Percentiles rank a stretch among this genome's conserved stretches.
phyloP scores from a whole-genome alignment of 1,140 invertebrate species.

The Papilio machaon region DNA sequence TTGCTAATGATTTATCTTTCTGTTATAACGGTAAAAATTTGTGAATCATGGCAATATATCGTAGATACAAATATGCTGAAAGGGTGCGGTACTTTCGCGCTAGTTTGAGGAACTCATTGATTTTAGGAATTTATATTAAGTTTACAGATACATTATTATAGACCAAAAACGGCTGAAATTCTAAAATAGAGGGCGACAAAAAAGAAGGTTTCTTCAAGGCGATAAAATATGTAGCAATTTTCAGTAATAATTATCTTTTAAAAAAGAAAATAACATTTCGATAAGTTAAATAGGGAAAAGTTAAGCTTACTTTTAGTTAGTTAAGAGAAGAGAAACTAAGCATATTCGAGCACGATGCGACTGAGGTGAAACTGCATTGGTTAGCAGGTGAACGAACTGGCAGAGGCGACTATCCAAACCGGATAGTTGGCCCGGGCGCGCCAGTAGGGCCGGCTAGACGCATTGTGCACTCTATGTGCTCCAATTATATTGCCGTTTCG shows the following conservation, averaged over 20 bases:
- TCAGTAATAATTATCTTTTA: too few relatives aligned
- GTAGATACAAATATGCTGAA: background rate
- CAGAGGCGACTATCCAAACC: slow-evolving; percentile 65
- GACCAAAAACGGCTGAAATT: too few relatives aligned
- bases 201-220: background rate
- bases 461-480: slow-evolving; percentile 29
- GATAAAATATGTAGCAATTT: too few relatives aligned
- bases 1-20: background rate
- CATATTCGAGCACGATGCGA: slow-evolving; percentile 61
- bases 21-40: background rate
- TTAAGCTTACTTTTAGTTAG: background rate
- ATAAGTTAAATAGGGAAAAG: background rate
- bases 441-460: slow-evolving; percentile 40
- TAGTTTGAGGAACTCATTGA: background rate
- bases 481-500: slow-evolving; percentile 33
- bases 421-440: slow-evolving; percentile 65
- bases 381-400: slow-evolving; percentile 71
- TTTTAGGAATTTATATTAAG: too few relatives aligned
- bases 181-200: background rate
- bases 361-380: slow-evolving; percentile 65
- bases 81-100: background rate
- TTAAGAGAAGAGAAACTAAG: slow-evolving; percentile 25
- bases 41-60: background rate
- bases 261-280: background rate
- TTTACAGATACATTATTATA: too few relatives aligned